Evolutionary conservation across 2,888 invertebrate species (phyloP).

Genomic region (Hartigia nigra): DNA sequence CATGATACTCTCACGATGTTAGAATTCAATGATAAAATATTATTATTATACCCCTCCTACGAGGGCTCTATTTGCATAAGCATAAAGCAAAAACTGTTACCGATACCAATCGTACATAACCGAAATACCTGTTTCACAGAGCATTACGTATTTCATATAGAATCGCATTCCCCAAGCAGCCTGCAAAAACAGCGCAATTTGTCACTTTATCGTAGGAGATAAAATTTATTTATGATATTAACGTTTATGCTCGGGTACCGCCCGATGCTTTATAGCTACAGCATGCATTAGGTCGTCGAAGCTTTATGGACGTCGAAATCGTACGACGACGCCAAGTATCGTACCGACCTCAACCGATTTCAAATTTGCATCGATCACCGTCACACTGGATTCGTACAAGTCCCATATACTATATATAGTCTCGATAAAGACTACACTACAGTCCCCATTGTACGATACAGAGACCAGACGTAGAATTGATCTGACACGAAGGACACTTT

Average conservation of each 20-base stretch:
- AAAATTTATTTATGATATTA: conserved; percentile 24
- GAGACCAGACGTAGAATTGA: not conserved
- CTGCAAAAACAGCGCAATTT: conserved; percentile 35
- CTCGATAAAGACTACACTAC: not conserved
- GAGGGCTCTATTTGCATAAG: not conserved
- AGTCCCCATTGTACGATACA: not conserved
- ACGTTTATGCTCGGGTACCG: conserved; percentile 12
- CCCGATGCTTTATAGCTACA: not conserved
- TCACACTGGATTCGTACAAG: not conserved
- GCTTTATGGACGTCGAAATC: not conserved
- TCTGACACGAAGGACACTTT: not conserved
- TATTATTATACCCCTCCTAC: not conserved
- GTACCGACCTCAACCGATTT: not conserved
- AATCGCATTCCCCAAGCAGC: not conserved
- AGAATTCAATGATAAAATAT: not conserved
- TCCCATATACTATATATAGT: not conserved
- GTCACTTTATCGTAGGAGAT: conserved; percentile 29
- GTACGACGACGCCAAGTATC: not conserved
- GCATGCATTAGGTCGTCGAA: not conserved
- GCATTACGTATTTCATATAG: not conserved
- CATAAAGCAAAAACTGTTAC: not conserved
- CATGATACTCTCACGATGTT: not conserved
- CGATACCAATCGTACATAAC: not conserved
- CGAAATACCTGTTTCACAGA: not conserved
- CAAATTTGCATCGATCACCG: not conserved